phyloP scores from a whole-genome alignment of 2,888 invertebrate genomes.

The Thymelicus sylvestris region DNA sequence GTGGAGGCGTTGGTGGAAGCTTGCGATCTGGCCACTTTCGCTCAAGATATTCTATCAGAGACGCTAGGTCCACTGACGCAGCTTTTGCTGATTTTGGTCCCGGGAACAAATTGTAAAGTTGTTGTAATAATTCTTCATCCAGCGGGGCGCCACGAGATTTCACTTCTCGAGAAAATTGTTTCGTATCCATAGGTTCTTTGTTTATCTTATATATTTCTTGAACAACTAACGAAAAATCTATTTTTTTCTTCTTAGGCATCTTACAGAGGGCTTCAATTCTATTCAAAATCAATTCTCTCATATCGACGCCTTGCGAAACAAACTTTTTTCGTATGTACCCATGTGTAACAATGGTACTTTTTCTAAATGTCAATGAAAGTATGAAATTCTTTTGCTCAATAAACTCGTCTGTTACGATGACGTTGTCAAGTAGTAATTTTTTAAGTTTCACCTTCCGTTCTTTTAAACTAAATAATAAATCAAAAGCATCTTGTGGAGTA shows the following conservation, averaged over 20 bases:
- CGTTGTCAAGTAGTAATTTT: constrained; percentile 54
- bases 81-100: constrained; percentile 50
- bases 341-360: constrained; percentile 50
- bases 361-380: constrained; percentile 43
- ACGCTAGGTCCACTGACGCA: constrained; percentile 49
- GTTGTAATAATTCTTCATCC: constrained; percentile 52
- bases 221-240: constrained; percentile 56
- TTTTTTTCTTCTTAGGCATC: constrained; percentile 49
- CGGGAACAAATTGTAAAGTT: constrained; percentile 50
- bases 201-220: constrained; percentile 49
- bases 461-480: constrained; percentile 49
- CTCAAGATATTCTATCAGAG: constrained; percentile 55
- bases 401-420: constrained; percentile 54
- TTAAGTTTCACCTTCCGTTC: constrained; percentile 47
- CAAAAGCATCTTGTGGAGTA: constrained; percentile 50
- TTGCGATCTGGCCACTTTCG: constrained; percentile 61
- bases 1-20: constrained; percentile 54
- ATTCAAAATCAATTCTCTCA: constrained; percentile 52
- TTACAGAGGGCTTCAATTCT: constrained; percentile 53
- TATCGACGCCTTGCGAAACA: constrained; percentile 43
- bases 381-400: constrained; percentile 45
- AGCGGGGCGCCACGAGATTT: constrained; percentile 46
- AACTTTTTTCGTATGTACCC: constrained; percentile 49
- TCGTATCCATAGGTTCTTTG: constrained; percentile 45
- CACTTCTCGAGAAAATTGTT: constrained; percentile 47